These are phyloP conservation scores for Silurus meridionalis DNA, from an alignment of 2,113 vertebrate species.

Conservation along the genomic window DNA sequence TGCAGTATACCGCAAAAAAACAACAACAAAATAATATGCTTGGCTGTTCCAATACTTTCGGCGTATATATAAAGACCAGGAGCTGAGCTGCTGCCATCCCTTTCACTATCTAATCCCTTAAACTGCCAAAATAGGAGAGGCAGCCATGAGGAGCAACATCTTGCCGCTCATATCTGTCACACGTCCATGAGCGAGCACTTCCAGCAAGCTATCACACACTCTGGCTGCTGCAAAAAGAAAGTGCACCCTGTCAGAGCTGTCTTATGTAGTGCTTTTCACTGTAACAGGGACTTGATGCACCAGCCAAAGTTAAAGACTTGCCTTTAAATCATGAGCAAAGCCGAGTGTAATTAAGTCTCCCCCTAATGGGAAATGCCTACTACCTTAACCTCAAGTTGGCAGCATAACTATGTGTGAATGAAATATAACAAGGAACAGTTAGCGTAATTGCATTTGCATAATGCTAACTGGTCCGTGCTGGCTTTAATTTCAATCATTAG, in stretches of 20 bases:
- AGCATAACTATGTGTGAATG: not conserved
- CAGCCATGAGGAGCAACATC: not conserved
- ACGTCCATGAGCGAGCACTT: slow-evolving; percentile 22
- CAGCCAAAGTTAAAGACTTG: slow-evolving; percentile 3
- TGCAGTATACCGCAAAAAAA: not conserved
- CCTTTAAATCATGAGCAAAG: slow-evolving; percentile 1
- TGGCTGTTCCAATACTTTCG: not conserved
- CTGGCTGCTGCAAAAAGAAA: slow-evolving; percentile 21
- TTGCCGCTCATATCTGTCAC: slow-evolving; percentile 27
- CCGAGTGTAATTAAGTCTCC: not conserved
- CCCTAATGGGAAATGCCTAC: not conserved
- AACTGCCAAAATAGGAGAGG: slow-evolving; percentile 21
- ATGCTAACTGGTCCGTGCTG: not conserved
- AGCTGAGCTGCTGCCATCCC: not conserved
- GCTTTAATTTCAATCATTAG: not conserved
- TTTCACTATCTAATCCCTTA: slow-evolving; percentile 10
- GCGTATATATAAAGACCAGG: not conserved
- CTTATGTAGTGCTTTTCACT: not conserved
- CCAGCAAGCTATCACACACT: slow-evolving; percentile 19
- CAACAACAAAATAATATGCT: not conserved
- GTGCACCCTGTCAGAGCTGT: slow-evolving; percentile 16
- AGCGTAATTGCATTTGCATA: slow-evolving; percentile 20
- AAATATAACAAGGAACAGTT: slow-evolving; percentile 3
- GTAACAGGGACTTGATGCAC: not conserved
- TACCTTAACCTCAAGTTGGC: not conserved